Base-by-base conservation (phyloP, 2,888 invertebrate genomes). In the Cerastoderma edule region DNA sequence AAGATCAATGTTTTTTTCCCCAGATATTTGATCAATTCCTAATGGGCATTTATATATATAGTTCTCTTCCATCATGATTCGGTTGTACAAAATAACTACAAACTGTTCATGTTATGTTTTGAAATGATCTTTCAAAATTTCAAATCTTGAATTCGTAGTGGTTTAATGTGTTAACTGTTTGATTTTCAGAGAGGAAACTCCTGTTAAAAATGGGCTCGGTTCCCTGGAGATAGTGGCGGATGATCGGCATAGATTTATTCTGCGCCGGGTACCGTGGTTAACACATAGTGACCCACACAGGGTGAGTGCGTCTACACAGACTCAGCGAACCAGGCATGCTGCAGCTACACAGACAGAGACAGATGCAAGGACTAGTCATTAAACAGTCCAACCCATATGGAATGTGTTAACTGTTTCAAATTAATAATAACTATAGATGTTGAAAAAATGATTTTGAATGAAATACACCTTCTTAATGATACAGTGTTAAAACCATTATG, bases 341-440 rank as follows among this genome's bases (percentile, higher is more conserved):
- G 84, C 89, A 8, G 82, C 84, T 28, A 90, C 90, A 16, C 90
- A 90, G 81, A 90, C 90, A 16, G 85, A 86, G 33, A 19, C 32
- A 5, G 46, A 46, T 1, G 46, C 24, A 22, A 19, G 30, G 48
- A n/a, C n/a, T n/a, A n/a, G n/a, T n/a, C n/a, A n/a, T n/a, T n/a
- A n/a, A n/a, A n/a, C n/a, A n/a, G n/a, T n/a, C n/a, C n/a, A n/a
- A n/a, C n/a, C n/a, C n/a, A n/a, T n/a, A n/a, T n/a, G n/a, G n/a
- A n/a, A n/a, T n/a, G n/a, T n/a, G n/a, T n/a, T n/a, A n/a, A n/a
- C n/a, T n/a, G n/a, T n/a, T n/a, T n/a, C n/a, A n/a, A n/a, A n/a
- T n/a, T n/a, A n/a, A n/a, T n/a, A n/a, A n/a, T n/a, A n/a, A n/a
- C n/a, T n/a, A n/a, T n/a, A n/a, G n/a, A n/a, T n/a, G n/a, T n/a